These are phyloP conservation scores for Acleris emargana DNA, from an alignment of 2,888 invertebrate species.

Conservation along the genomic window DNA sequence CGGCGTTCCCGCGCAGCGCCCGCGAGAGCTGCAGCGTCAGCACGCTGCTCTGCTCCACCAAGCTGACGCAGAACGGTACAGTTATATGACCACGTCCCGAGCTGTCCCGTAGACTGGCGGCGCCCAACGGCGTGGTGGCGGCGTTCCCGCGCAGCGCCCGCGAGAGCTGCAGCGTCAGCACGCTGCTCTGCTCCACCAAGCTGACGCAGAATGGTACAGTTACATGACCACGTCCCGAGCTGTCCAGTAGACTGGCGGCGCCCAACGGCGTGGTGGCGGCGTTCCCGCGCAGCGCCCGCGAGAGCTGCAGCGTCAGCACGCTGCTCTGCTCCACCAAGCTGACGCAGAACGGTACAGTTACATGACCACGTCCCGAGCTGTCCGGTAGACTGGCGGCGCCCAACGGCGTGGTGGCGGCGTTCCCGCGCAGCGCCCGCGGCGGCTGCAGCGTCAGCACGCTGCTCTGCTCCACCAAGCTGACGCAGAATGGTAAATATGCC, in stretches of 20 bases:
- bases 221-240: neutral
- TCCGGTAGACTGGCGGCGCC: conserved; percentile 68
- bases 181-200: too few species aligned
- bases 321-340: too few species aligned
- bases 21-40: conserved; percentile 95
- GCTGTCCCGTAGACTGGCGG: conserved; percentile 63
- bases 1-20: conserved; percentile 89
- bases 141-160: conserved; percentile 91
- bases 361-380: neutral
- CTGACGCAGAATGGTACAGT: too few species aligned
- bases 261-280: conserved; percentile 72
- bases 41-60: too few species aligned
- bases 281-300: conserved; percentile 92
- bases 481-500: conserved; percentile 91
- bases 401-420: conserved; percentile 77
- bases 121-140: conserved; percentile 69
- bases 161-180: too few species aligned
- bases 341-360: too few species aligned
- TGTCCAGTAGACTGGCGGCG: conserved; percentile 65
- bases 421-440: conserved; percentile 93
- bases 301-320: too few species aligned
- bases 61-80: too few species aligned
- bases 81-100: neutral
- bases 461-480: conserved; percentile 97
- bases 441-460: conserved; percentile 93